These are phyloP conservation scores for Chionomys nivalis DNA, from an alignment of 2,113 vertebrate genomes.

Conservation along the genomic window DNA sequence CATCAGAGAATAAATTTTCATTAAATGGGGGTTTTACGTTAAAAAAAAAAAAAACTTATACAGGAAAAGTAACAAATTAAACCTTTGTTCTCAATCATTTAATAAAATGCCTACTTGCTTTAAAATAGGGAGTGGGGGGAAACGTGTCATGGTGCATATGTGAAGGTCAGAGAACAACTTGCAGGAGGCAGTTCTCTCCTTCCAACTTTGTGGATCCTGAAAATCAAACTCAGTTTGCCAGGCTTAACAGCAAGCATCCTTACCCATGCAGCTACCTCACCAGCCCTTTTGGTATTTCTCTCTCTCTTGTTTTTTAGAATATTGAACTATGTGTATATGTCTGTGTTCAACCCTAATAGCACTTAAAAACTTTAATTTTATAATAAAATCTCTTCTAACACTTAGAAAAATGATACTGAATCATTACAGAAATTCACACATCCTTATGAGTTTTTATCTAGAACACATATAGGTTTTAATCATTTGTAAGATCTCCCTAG, in stretches of 20 bases:
- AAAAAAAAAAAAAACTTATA: slow-evolving; percentile 8
- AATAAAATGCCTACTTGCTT: slow-evolving; percentile 31
- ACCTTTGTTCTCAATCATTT: not conserved
- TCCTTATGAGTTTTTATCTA: not conserved
- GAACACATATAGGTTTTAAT: not conserved
- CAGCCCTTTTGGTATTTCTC: not conserved
- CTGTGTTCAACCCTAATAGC: slow-evolving; percentile 30
- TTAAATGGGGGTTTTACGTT: slow-evolving; percentile 14
- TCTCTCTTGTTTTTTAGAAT: not conserved
- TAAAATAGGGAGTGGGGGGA: not conserved
- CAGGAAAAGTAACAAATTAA: slow-evolving; percentile 26
- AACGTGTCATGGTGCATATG: not conserved
- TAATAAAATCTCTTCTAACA: slow-evolving; percentile 37
- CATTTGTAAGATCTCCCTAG: not conserved
- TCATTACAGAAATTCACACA: slow-evolving; percentile 15
- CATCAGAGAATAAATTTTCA: slow-evolving; percentile 11
- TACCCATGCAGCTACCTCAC: not conserved
- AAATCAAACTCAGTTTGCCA: not conserved
- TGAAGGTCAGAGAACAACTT: not conserved
- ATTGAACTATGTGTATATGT: not conserved
- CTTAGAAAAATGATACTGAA: slow-evolving; percentile 44
- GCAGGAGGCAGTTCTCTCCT: not conserved
- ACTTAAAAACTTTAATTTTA: slow-evolving; percentile 22
- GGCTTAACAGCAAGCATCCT: not conserved
- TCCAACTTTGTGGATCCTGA: not conserved